A percentile compares a stretch with the other conserved stretches of the same genome.
These are phyloP conservation scores for Etheostoma cragini DNA, from an alignment of 2,113 vertebrate genomes.

Conservation along the genomic window DNA sequence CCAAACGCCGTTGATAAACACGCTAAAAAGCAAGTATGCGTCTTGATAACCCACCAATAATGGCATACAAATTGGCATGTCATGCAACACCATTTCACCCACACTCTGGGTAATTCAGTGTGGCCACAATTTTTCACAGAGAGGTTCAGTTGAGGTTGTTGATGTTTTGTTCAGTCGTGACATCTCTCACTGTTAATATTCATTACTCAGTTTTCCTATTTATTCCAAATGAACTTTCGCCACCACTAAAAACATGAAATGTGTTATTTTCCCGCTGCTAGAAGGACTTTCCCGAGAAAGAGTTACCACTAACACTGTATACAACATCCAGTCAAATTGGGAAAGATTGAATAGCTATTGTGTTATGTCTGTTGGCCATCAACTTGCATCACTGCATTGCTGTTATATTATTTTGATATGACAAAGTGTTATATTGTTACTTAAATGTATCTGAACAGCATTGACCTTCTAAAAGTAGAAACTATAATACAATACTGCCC, in stretches of 20 bases:
- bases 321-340: neutral
- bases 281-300: neutral
- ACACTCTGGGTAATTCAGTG: neutral
- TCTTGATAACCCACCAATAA: too few species aligned
- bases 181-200: neutral
- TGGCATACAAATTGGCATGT: too few species aligned
- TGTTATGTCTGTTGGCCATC: neutral
- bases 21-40: too few species aligned
- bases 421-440: neutral
- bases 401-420: constrained; percentile 7
- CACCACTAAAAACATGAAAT: neutral
- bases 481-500: neutral
- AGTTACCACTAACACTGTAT: neutral
- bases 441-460: neutral
- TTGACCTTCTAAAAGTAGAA: neutral
- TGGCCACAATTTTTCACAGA: neutral
- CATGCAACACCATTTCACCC: too few species aligned
- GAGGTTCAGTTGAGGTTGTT: neutral
- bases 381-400: neutral
- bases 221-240: neutral
- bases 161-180: neutral
- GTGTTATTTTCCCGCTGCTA: neutral
- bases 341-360: neutral
- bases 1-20: too few species aligned
- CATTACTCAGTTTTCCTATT: neutral